Conservation (phyloP, 2,113 vertebrate species). For the Oceanodroma tethys region DNA sequence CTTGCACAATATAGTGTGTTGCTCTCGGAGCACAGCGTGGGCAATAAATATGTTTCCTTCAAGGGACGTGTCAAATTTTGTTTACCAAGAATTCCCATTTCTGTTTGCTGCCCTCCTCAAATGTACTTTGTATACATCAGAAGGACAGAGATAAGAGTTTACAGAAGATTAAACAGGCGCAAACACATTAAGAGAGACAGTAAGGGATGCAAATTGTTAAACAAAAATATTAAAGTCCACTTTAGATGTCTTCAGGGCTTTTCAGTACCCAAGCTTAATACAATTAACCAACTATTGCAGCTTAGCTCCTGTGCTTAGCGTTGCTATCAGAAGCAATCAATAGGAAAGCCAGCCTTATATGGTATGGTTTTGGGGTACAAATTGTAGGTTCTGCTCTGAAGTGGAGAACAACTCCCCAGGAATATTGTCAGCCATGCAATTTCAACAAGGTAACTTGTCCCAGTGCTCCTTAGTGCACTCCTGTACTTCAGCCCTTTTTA, state of each 20-base stretch:
- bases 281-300: conserved; percentile 39
- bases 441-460: not conserved
- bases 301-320: not conserved
- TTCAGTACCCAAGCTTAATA: conserved; percentile 36
- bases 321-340: conserved; percentile 10
- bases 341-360: not conserved
- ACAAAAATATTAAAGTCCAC: conserved; percentile 51
- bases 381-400: not conserved
- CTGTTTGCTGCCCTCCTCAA: not conserved
- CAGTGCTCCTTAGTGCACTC: not conserved
- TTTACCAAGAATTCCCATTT: conserved; percentile 42
- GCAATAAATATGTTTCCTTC: not conserved
- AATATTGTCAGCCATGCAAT: not conserved
- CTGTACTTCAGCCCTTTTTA: not conserved
- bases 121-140: conserved; percentile 18
- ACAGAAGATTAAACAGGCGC: conserved; percentile 55
- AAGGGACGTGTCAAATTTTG: not conserved
- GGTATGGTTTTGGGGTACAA: not conserved
- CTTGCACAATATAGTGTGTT: not conserved
- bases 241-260: conserved; percentile 30
- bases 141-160: conserved; percentile 25
- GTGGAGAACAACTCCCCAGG: not conserved
- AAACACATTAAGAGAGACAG: conserved; percentile 43
- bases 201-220: conserved; percentile 51
- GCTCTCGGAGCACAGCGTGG: not conserved